phyloP scores from a whole-genome alignment of 2,797 vertebrate species.

The Bradypus variegatus region DNA sequence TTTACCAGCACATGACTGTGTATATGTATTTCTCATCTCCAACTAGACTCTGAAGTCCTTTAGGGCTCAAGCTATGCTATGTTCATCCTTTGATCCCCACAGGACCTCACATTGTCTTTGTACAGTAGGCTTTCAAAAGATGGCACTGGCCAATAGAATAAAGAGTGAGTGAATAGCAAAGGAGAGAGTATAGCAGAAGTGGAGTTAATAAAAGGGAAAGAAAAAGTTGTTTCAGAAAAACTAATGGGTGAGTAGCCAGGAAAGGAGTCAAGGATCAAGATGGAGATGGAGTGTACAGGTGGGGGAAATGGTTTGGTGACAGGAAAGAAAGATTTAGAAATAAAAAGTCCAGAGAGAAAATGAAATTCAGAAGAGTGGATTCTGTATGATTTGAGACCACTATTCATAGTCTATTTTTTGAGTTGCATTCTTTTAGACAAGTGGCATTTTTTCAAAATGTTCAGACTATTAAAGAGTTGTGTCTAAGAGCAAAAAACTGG shows the following conservation, averaged over 20 bases:
- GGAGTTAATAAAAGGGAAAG: not conserved
- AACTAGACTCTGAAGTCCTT: not conserved
- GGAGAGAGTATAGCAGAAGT: not conserved
- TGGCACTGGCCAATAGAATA: not conserved
- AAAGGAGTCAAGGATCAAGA: not conserved
- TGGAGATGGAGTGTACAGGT: not conserved
- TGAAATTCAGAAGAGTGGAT: not conserved
- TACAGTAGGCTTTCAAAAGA: conserved; percentile 6
- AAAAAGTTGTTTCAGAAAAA: not conserved
- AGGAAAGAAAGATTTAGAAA: not conserved
- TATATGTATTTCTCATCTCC: not conserved
- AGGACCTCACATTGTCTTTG: not conserved
- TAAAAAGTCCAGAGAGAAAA: not conserved
- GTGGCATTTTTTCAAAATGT: not conserved
- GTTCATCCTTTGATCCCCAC: not conserved
- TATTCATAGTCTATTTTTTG: not conserved
- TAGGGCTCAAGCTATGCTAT: not conserved
- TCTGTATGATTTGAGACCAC: not conserved
- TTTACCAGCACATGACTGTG: not conserved
- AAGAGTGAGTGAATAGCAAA: not conserved
- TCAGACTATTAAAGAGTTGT: not conserved
- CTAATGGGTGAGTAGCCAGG: not conserved
- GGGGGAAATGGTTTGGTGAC: not conserved
- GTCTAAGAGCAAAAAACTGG: not conserved
- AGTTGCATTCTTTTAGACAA: not conserved